A percentile compares a stretch with the other conserved stretches of the same genome.
phyloP scores from a whole-genome alignment of 2,797 vertebrate species.

The Cottoperca gobio region DNA sequence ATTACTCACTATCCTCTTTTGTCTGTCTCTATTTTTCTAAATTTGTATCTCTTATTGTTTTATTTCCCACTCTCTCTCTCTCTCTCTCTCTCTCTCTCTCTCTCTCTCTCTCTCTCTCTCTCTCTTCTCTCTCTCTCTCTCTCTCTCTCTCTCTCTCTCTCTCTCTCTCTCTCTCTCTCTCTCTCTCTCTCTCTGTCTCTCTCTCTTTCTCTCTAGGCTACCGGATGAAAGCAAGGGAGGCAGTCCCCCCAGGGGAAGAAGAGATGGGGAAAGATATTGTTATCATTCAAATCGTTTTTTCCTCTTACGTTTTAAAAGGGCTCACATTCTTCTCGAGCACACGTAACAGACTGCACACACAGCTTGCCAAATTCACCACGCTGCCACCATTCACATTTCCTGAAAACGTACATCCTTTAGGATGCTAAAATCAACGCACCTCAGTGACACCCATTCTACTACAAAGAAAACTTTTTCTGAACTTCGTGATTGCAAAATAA shows the following conservation, averaged over 20 bases:
- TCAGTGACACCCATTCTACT: slow-evolving; percentile 6
- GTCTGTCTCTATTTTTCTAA: neutral
- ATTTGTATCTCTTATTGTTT: neutral
- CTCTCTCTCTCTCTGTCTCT: slow-evolving; percentile 16
- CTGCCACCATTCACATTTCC: neutral
- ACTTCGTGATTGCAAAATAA: slow-evolving; percentile 11
- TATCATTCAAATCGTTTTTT: slow-evolving; percentile 60
- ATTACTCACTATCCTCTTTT: slow-evolving; percentile 1
- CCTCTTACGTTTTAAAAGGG: slow-evolving; percentile 49
- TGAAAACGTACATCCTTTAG: slow-evolving; percentile 32
- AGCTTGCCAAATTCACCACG: neutral
- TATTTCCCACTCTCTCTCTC: neutral
- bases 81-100: neutral
- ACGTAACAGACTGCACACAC: slow-evolving; percentile 1
- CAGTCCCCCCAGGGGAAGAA: slow-evolving; percentile 56
- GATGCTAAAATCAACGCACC: slow-evolving; percentile 35
- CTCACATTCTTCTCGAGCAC: slow-evolving; percentile 33
- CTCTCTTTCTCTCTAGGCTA: slow-evolving; percentile 35
- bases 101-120: neutral
- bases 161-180: slow-evolving; percentile 6
- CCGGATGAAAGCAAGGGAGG: slow-evolving; percentile 73
- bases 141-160: slow-evolving; percentile 5
- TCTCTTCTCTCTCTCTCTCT: neutral
- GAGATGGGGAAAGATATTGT: slow-evolving; percentile 71
- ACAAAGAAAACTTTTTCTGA: slow-evolving; percentile 1